phyloP scores from a whole-genome alignment of 2,113 vertebrate genomes.

The Phyllopteryx taeniolatus region DNA sequence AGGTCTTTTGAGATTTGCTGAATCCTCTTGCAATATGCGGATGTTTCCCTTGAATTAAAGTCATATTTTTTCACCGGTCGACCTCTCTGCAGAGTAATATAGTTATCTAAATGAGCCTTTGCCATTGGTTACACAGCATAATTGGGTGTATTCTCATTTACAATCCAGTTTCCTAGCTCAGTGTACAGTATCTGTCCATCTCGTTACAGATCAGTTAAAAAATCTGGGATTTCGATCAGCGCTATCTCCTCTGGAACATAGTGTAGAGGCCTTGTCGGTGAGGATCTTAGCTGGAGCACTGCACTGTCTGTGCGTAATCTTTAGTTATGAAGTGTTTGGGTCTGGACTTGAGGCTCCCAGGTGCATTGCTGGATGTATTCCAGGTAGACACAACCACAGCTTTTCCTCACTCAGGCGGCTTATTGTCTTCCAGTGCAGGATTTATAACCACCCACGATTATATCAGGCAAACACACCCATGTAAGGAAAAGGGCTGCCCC shows the following conservation, averaged over 20 bases:
- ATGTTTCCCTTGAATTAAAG: too few species aligned
- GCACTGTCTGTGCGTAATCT: slow-evolving; percentile 47
- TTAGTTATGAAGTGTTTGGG: slow-evolving; percentile 62
- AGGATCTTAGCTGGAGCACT: slow-evolving; percentile 40
- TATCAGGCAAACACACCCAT: not conserved
- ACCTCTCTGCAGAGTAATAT: slow-evolving; percentile 19
- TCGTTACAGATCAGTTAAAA: slow-evolving; percentile 19
- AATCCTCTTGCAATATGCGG: too few species aligned
- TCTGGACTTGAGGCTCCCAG: slow-evolving; percentile 42
- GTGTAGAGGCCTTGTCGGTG: slow-evolving; percentile 35
- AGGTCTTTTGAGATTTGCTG: too few species aligned
- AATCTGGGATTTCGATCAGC: slow-evolving; percentile 50
- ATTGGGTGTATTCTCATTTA: slow-evolving; percentile 40
- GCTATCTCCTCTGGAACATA: slow-evolving; percentile 43
- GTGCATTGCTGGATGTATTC: slow-evolving; percentile 40
- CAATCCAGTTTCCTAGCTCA: slow-evolving; percentile 38
- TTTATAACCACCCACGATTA: slow-evolving; percentile 27
- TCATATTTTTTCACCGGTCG: not conserved
- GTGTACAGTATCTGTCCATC: slow-evolving; percentile 35
- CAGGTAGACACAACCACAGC: slow-evolving; percentile 42
- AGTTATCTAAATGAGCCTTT: slow-evolving; percentile 35
- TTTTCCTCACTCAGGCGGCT: slow-evolving; percentile 11
- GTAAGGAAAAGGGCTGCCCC: slow-evolving; percentile 36
- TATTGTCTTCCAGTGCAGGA: slow-evolving; percentile 40
- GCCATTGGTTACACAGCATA: slow-evolving; percentile 39